Percentiles rank a stretch among this genome's conserved stretches.
phyloP scores from a whole-genome alignment of 2,888 invertebrate species.

The Aphodius granarius region DNA sequence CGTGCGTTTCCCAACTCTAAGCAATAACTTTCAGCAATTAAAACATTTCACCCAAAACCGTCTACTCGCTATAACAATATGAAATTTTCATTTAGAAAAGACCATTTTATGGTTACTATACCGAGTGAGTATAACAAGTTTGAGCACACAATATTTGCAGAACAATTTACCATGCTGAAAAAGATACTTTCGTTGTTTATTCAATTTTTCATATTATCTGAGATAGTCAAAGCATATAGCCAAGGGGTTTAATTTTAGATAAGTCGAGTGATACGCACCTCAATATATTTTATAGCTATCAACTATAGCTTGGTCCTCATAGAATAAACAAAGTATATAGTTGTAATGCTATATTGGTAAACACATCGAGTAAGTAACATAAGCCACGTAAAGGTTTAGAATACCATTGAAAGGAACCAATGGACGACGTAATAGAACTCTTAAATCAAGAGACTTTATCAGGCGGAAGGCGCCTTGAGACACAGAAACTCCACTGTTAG shows the following conservation, averaged over 20 bases:
- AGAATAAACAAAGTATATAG: background rate
- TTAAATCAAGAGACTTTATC: background rate
- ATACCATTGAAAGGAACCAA: background rate
- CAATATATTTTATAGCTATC: too few species aligned
- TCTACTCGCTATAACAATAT: background rate
- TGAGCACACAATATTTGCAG: too few species aligned
- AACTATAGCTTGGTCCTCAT: too few species aligned
- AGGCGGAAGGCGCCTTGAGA: background rate
- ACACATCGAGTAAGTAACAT: background rate
- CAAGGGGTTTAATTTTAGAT: too few species aligned
- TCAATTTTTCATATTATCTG: too few species aligned
- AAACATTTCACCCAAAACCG: background rate
- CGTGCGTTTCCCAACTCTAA: background rate
- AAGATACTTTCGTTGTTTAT: too few species aligned
- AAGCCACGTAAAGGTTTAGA: background rate
- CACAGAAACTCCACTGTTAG: background rate
- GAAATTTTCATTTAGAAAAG: background rate
- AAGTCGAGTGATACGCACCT: too few species aligned
- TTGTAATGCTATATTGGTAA: background rate
- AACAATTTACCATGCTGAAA: too few species aligned
- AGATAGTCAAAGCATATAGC: too few species aligned
- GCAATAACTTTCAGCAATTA: background rate
- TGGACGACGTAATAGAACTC: background rate
- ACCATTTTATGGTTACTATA: too few species aligned
- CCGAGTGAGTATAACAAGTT: too few species aligned